phyloP scores from a whole-genome alignment of 2,113 vertebrate genomes.

The Ivindomyrus marchei region DNA sequence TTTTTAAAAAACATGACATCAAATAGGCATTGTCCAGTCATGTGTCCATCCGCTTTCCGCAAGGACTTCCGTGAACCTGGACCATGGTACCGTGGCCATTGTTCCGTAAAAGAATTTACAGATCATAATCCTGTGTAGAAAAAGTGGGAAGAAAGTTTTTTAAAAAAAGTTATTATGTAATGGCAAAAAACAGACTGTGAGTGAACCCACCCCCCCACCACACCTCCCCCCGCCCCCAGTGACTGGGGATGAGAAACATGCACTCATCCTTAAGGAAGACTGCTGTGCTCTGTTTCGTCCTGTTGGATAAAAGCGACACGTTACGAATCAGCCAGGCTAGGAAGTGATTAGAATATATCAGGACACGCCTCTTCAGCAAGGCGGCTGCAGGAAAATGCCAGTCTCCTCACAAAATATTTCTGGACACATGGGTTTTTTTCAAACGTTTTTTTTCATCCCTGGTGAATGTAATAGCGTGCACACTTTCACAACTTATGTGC shows the following conservation, averaged over 20 bases:
- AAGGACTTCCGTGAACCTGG: not conserved
- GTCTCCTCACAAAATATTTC: constrained; percentile 45
- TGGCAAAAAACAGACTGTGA: not conserved
- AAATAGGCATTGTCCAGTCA: not conserved
- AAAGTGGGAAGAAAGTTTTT: not conserved
- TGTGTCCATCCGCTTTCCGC: not conserved
- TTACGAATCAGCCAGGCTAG: constrained; percentile 39
- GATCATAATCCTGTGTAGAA: not conserved
- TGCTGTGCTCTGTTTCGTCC: constrained; percentile 36
- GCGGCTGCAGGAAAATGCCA: constrained; percentile 40
- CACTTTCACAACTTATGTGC: constrained; percentile 13
- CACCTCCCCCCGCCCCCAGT: too few species aligned
- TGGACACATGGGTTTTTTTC: constrained; percentile 20
- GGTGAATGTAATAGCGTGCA: constrained; percentile 14
- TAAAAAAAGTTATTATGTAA: not conserved
- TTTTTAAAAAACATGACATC: not conserved
- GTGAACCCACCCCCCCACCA: not conserved
- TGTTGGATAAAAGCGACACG: constrained; percentile 29
- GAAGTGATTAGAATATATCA: constrained; percentile 48
- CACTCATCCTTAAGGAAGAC: constrained; percentile 24
- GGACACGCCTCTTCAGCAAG: constrained; percentile 42
- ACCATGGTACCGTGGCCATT: not conserved
- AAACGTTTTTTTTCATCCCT: constrained; percentile 5
- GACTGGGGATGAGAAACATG: constrained; percentile 3
- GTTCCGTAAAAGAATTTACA: not conserved